These are phyloP conservation scores for Sanderia malayensis DNA, from an alignment of 30 jellyfish, hydroid and myxozoan genomes.

Conservation along the genomic window DNA sequence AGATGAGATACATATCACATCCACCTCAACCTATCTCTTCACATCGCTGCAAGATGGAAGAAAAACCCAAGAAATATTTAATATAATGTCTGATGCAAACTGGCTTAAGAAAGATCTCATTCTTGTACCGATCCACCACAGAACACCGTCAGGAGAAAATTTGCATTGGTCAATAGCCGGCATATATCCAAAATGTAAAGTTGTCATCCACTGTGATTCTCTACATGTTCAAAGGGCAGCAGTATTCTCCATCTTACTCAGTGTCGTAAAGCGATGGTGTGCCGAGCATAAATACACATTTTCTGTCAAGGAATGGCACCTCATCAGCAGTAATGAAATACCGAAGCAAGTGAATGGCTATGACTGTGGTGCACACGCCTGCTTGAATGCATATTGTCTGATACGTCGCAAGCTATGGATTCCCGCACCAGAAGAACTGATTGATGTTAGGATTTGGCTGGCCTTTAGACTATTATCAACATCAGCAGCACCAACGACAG, in stretches of 20 bases:
- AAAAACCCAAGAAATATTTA: not conserved
- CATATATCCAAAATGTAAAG: not conserved
- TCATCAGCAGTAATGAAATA: not conserved
- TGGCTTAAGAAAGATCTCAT: not conserved
- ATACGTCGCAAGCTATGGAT: not conserved
- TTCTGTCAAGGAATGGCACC: not conserved
- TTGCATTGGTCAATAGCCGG: not conserved
- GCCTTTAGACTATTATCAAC: not conserved
- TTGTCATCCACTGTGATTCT: not conserved
- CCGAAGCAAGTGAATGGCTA: not conserved
- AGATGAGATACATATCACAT: not conserved
- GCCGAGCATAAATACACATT: not conserved
- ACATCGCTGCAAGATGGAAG: not conserved
- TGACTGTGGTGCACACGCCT: not conserved
- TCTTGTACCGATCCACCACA: not conserved
- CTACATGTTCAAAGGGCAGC: not conserved
- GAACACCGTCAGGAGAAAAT: not conserved
- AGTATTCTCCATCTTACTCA: not conserved
- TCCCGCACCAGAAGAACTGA: not conserved
- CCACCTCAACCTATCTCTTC: not conserved
- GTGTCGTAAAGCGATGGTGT: not conserved
- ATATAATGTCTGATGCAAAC: not conserved
- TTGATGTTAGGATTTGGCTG: not conserved
- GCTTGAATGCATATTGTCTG: not conserved
- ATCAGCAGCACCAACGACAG: not conserved